These are phyloP conservation scores for Brassicogethes aeneus DNA, from an alignment of 2,888 invertebrate species.

Conservation along the genomic window DNA sequence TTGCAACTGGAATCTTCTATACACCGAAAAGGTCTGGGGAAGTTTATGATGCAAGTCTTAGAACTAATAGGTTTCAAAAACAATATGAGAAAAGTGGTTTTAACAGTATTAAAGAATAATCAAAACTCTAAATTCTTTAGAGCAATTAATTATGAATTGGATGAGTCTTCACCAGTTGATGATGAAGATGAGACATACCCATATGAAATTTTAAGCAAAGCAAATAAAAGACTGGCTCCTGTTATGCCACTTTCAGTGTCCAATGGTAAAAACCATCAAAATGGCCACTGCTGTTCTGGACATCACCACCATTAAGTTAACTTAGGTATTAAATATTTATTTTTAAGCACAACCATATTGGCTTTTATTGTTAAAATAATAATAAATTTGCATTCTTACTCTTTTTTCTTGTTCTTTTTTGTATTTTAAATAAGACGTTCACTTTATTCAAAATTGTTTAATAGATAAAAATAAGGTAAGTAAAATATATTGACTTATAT, in stretches of 20 bases:
- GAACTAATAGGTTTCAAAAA: constrained; percentile 66
- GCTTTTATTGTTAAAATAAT: too few relatives aligned
- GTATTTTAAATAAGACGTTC: too few relatives aligned
- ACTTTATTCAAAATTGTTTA: too few relatives aligned
- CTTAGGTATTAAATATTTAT: too few relatives aligned
- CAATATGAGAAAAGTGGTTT: constrained; percentile 69
- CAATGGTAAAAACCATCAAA: constrained; percentile 18
- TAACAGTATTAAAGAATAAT: constrained; percentile 78
- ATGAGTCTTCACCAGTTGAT: constrained; percentile 59
- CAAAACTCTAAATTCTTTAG: constrained; percentile 66
- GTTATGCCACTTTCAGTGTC: constrained; percentile 11
- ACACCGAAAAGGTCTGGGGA: constrained; percentile 73
- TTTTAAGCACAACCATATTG: too few relatives aligned
- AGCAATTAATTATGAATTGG: constrained; percentile 54
- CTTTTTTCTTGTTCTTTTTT: too few relatives aligned
- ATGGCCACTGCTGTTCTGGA: constrained; percentile 29
- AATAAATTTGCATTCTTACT: too few relatives aligned
- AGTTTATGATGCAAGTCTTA: constrained; percentile 68
- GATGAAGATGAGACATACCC: constrained; percentile 45
- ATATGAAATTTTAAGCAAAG: constrained; percentile 56
- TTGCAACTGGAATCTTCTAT: constrained; percentile 66
- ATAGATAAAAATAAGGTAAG: too few relatives aligned
- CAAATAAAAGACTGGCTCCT: constrained; percentile 34
- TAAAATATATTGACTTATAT: too few relatives aligned
- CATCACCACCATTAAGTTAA: constrained; percentile 21